These are phyloP conservation scores for Heterodera schachtii DNA, from an alignment of 1,140 invertebrate genomes.

Conservation along the genomic window DNA sequence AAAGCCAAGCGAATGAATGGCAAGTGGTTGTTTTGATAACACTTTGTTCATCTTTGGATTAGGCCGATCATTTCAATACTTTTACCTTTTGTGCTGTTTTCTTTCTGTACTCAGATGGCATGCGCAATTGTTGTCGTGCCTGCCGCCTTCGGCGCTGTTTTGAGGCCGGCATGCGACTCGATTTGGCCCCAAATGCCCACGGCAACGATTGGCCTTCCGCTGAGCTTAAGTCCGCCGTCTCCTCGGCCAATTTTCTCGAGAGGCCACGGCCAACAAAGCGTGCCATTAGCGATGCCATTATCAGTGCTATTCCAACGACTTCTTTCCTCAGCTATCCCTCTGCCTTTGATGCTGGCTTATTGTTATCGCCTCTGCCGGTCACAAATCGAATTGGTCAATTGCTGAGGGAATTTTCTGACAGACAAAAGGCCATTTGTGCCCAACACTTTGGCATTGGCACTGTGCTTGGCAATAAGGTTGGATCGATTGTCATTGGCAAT, in stretches of 20 bases:
- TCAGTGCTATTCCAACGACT: background rate
- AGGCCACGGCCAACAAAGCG: background rate
- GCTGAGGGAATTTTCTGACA: background rate
- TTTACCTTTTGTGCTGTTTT: background rate
- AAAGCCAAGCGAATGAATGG: too few relatives aligned
- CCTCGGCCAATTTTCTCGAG: background rate
- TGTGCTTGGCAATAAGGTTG: constrained; percentile 2
- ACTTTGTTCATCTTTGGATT: too few relatives aligned
- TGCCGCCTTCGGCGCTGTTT: constrained; percentile 94
- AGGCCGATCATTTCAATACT: too few relatives aligned
- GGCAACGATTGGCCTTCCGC: background rate
- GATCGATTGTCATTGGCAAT: background rate
- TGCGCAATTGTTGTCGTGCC: constrained; percentile 89
- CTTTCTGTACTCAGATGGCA: background rate
- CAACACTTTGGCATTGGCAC: constrained; percentile 2
- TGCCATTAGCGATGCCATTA: background rate
- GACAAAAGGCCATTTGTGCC: constrained; percentile 1
- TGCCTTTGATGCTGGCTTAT: too few relatives aligned
- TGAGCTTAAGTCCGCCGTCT: background rate
- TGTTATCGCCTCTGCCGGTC: background rate
- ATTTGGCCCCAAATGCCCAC: constrained; percentile 64
- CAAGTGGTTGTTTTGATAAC: too few relatives aligned
- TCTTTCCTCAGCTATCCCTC: background rate
- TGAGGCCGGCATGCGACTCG: constrained; percentile 96
- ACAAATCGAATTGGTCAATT: background rate